phyloP scores from a whole-genome alignment of 1,140 invertebrate species.

The Caenorhabditis inopinata region DNA sequence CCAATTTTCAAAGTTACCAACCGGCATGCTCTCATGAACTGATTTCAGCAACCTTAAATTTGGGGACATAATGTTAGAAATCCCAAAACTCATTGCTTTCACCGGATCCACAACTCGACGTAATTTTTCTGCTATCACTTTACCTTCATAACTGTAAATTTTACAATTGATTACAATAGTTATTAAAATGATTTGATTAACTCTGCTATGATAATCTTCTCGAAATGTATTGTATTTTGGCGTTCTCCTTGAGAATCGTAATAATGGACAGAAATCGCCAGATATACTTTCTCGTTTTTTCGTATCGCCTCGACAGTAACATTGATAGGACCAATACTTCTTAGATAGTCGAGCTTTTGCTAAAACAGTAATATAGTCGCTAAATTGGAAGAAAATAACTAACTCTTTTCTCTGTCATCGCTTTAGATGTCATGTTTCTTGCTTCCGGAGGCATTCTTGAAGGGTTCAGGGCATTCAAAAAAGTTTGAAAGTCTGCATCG shows the following conservation, averaged over 20 bases:
- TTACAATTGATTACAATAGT: no score
- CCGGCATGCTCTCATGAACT: not conserved
- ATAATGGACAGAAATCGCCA: not conserved
- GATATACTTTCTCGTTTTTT: not conserved
- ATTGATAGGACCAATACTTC: not conserved
- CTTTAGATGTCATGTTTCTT: not conserved
- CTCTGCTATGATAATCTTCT: not conserved
- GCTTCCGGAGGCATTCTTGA: not conserved
- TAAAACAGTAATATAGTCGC: no score
- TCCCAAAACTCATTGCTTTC: not conserved
- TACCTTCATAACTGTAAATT: constrained; percentile 16
- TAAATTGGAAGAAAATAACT: not conserved
- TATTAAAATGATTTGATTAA: no score
- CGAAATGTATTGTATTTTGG: not conserved
- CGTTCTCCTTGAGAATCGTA: not conserved
- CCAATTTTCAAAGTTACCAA: not conserved
- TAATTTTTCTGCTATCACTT: not conserved
- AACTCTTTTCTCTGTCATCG: not conserved
- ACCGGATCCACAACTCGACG: not conserved
- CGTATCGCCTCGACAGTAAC: not conserved
- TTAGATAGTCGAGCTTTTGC: no score
- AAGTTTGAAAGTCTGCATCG: not conserved
- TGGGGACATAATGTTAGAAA: not conserved
- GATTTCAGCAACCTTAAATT: not conserved
- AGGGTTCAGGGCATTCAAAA: not conserved